A percentile compares a stretch with the other conserved stretches of the same genome.
These are phyloP conservation scores for Calameuta idolon DNA, from an alignment of 2,888 invertebrate species.

Conservation along the genomic window DNA sequence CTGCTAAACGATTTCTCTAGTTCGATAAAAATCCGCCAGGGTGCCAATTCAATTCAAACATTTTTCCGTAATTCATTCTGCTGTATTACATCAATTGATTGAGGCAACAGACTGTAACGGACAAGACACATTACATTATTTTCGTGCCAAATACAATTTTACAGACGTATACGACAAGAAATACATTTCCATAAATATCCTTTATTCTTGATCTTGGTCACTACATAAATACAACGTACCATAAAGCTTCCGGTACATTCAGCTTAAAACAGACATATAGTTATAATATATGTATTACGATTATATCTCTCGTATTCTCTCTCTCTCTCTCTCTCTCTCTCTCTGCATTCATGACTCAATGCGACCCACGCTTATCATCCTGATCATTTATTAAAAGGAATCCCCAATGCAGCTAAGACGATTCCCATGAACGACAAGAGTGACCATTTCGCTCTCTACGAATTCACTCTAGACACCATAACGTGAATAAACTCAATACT, in stretches of 20 bases:
- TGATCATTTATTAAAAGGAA: background rate
- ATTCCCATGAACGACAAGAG: background rate
- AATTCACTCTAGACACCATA: background rate
- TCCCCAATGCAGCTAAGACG: background rate
- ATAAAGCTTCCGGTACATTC: conserved; percentile 37
- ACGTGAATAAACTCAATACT: background rate
- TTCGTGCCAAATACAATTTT: background rate
- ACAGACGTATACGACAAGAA: background rate
- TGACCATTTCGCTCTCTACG: background rate
- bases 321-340: conserved; percentile 12
- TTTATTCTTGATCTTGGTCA: conserved; percentile 27
- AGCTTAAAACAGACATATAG: conserved; percentile 33
- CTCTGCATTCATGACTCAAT: background rate
- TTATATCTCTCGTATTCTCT: conserved; percentile 11
- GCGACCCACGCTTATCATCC: background rate
- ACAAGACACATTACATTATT: too few relatives aligned
- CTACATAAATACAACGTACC: conserved; percentile 45
- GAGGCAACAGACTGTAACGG: too few relatives aligned
- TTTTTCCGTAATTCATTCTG: too few relatives aligned
- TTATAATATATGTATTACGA: conserved; percentile 9
- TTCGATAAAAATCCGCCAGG: too few relatives aligned
- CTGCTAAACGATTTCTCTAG: too few relatives aligned
- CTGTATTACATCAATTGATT: too few relatives aligned
- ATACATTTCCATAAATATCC: conserved; percentile 5
- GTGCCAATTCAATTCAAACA: too few relatives aligned